These are phyloP conservation scores for Suncus etruscus DNA, from an alignment of 2,113 vertebrate species.

Conservation along the genomic window DNA sequence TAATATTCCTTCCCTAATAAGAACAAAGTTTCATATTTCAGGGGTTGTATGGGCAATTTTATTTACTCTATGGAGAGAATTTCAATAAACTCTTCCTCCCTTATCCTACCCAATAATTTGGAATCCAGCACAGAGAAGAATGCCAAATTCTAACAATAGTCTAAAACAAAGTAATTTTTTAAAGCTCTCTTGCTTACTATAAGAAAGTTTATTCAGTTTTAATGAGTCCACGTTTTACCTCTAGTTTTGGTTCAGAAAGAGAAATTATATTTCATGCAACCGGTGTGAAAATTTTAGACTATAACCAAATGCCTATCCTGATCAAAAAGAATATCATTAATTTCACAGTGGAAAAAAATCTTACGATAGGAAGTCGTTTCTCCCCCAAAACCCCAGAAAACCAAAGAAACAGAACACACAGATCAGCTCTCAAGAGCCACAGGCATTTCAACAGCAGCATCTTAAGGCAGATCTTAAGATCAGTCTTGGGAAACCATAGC, in stretches of 20 bases:
- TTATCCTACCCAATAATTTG: not conserved
- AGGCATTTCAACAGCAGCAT: not conserved
- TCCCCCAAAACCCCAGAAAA: not conserved
- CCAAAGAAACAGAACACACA: not conserved
- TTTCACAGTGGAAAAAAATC: not conserved
- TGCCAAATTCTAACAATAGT: constrained; percentile 9
- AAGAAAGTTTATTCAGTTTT: not conserved
- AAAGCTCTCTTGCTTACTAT: constrained; percentile 19
- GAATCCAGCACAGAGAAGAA: constrained; percentile 8
- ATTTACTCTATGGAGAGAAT: constrained; percentile 38
- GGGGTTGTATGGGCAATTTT: not conserved
- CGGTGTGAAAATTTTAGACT: constrained; percentile 17
- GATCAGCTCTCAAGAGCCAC: not conserved
- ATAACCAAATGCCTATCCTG: not conserved
- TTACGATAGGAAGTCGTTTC: not conserved
- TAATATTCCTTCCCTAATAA: constrained; percentile 45
- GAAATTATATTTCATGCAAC: not conserved
- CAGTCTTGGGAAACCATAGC: not conserved
- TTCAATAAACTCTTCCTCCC: not conserved
- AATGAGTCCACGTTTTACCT: not conserved
- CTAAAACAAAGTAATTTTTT: not conserved
- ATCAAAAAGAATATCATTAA: constrained; percentile 33
- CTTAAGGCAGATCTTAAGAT: not conserved
- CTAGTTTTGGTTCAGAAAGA: not conserved
- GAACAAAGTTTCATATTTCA: constrained; percentile 43